These are phyloP conservation scores for Sialis fuliginosa DNA, from an alignment of 2,888 invertebrate genomes.

Conservation along the genomic window DNA sequence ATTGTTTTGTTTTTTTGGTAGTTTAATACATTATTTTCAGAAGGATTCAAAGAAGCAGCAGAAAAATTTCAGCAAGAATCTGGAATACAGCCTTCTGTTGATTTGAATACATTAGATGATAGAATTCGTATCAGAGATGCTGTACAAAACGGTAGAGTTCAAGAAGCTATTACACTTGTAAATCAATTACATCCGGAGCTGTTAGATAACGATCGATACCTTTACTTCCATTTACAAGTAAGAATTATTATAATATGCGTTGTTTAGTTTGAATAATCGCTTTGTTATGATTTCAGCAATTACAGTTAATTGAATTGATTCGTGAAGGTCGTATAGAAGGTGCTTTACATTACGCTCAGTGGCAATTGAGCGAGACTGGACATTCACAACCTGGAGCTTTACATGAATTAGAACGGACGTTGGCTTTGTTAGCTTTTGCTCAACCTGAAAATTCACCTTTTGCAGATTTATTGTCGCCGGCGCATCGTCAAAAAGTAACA, in stretches of 20 bases:
- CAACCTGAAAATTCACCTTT: slow-evolving; percentile 91
- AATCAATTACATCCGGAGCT: slow-evolving; percentile 90
- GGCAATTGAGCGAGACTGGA: slow-evolving; percentile 75
- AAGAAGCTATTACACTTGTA: slow-evolving; percentile 84
- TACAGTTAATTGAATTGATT: slow-evolving; percentile 77
- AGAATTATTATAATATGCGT: slow-evolving; percentile 17
- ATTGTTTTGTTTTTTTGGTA: slow-evolving; percentile 7
- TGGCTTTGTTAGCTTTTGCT: slow-evolving; percentile 91
- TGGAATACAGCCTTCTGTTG: slow-evolving; percentile 60
- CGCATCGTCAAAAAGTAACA: slow-evolving; percentile 78
- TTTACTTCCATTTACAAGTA: slow-evolving; percentile 89
- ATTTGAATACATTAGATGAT: slow-evolving; percentile 75
- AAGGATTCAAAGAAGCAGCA: slow-evolving; percentile 92
- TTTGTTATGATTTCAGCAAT: slow-evolving; percentile 45
- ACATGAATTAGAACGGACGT: slow-evolving; percentile 76
- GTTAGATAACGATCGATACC: slow-evolving; percentile 83
- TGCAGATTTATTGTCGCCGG: slow-evolving; percentile 79
- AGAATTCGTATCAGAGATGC: slow-evolving; percentile 84
- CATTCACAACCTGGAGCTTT: slow-evolving; percentile 58
- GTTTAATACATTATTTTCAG: slow-evolving; percentile 28
- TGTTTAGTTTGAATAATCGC: background rate
- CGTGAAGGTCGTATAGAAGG: slow-evolving; percentile 71
- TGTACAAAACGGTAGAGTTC: slow-evolving; percentile 80
- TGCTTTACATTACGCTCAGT: slow-evolving; percentile 78
- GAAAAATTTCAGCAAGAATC: slow-evolving; percentile 93